Conservation (phyloP, 2,797 vertebrate genomes). For the Galagoides demidoff region DNA sequence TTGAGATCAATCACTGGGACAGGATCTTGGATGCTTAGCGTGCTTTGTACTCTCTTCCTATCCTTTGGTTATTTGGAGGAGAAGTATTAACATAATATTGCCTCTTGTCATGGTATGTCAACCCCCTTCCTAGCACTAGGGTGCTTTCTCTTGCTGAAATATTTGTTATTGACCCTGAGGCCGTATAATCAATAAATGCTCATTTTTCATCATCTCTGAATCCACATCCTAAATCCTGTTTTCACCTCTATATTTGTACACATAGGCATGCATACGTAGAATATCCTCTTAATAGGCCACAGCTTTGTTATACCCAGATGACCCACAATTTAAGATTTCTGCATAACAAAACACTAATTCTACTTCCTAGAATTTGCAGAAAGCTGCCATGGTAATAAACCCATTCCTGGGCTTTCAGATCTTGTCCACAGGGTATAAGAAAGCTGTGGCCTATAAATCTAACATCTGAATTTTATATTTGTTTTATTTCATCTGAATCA, state of each 20-base stretch:
- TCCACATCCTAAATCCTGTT: neutral
- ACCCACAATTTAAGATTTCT: constrained; percentile 1
- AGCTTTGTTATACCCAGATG: neutral
- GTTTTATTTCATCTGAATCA: constrained; percentile 7
- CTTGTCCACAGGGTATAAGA: neutral
- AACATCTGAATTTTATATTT: constrained; percentile 18
- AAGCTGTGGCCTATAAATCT: constrained; percentile 39
- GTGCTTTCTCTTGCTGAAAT: neutral
- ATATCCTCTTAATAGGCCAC: neutral
- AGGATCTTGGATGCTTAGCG: neutral
- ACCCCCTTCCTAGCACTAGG: neutral
- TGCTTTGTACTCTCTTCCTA: constrained; percentile 17
- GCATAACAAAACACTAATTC: neutral
- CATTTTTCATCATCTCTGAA: constrained; percentile 43
- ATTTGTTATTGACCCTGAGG: constrained; percentile 14
- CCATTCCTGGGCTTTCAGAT: neutral
- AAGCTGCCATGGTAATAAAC: constrained; percentile 18
- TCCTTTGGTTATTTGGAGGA: constrained; percentile 26
- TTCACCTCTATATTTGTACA: neutral
- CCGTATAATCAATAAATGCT: neutral
- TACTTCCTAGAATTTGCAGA: constrained; percentile 24
- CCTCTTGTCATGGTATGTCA: neutral
- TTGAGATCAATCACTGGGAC: neutral
- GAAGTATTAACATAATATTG: neutral
- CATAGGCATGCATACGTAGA: neutral